These are phyloP conservation scores for Dasyprocta punctata DNA, from an alignment of 2,113 vertebrate species.

Conservation along the genomic window DNA sequence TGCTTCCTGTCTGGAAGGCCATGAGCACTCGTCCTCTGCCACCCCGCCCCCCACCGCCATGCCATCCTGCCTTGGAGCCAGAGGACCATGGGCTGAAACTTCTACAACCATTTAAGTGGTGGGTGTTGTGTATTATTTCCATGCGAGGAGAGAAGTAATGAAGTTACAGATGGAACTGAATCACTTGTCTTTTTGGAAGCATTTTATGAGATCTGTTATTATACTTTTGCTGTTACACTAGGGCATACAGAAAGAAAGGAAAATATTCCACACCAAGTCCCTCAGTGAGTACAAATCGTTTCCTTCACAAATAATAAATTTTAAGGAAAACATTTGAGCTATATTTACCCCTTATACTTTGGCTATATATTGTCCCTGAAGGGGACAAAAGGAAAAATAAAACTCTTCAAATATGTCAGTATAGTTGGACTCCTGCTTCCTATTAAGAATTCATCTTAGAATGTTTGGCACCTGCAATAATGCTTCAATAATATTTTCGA, in stretches of 20 bases:
- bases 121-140: not conserved
- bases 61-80: not conserved
- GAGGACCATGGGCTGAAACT: not conserved
- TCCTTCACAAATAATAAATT: constrained; percentile 43
- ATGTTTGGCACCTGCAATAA: not conserved
- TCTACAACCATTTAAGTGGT: not conserved
- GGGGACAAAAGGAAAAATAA: not conserved
- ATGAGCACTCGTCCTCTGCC: not conserved
- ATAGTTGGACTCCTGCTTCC: not conserved
- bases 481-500: not conserved
- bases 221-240: not conserved
- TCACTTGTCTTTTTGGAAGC: not conserved
- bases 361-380: not conserved
- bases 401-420: not conserved
- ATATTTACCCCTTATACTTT: not conserved
- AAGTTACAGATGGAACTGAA: not conserved
- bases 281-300: not conserved
- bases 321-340: constrained; percentile 28
- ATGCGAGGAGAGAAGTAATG: not conserved
- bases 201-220: not conserved
- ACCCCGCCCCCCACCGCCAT: not conserved
- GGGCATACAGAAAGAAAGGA: not conserved
- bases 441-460: not conserved
- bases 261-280: not conserved
- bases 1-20: not conserved